phyloP scores from a whole-genome alignment of 2,888 invertebrate genomes.

The Alitta virens region DNA sequence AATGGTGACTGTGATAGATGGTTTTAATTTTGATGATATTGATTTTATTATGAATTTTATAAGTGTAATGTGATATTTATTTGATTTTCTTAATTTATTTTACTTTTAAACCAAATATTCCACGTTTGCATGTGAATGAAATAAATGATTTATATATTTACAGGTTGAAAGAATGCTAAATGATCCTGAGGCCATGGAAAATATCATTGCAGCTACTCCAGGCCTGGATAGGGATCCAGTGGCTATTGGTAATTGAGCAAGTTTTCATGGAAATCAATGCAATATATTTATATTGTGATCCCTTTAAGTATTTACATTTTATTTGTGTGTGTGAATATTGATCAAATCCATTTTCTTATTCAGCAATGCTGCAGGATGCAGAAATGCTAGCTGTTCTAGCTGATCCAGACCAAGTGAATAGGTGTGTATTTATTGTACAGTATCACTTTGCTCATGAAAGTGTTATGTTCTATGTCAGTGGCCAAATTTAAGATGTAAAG shows the following conservation, averaged over 20 bases:
- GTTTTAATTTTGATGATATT: no score
- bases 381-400: constrained; percentile 72
- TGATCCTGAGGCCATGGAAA: constrained; percentile 64
- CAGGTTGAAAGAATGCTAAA: constrained; percentile 52
- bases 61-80: not conserved
- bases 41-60: no score
- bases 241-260: constrained; percentile 60
- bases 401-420: constrained; percentile 67
- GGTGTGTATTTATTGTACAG: no score
- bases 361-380: constrained; percentile 73
- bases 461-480: no score
- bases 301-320: no score
- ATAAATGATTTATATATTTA: not conserved
- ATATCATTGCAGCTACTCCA: constrained; percentile 71
- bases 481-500: no score
- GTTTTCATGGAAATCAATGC: no score
- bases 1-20: no score
- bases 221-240: constrained; percentile 71
- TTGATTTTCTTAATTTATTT: not conserved
- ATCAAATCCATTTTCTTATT: constrained; percentile 15
- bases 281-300: no score
- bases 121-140: no score
- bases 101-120: not conserved
- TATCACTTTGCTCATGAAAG: no score
- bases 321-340: no score